A percentile compares a stretch with the other conserved stretches of the same genome.
These are phyloP conservation scores for Boloria euphrosyne DNA, from an alignment of 2,888 invertebrate species.

Conservation along the genomic window DNA sequence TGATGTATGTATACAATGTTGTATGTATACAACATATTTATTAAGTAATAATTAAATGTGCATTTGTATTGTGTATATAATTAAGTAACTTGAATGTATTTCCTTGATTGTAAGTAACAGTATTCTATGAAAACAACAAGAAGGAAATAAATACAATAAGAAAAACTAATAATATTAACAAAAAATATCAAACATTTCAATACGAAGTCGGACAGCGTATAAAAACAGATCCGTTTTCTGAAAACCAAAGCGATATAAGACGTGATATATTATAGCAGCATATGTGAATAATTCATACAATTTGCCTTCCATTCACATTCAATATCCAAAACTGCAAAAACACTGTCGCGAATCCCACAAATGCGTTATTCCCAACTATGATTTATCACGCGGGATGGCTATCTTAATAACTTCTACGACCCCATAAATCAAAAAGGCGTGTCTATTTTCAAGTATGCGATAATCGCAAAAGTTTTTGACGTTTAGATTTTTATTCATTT, in stretches of 20 bases:
- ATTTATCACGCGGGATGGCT: slow-evolving; percentile 57
- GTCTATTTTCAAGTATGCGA: slow-evolving; percentile 33
- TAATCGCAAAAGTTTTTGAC: slow-evolving; percentile 31
- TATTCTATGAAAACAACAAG: too few species aligned
- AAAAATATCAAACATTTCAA: neutral
- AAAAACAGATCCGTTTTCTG: neutral
- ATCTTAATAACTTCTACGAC: slow-evolving; percentile 59
- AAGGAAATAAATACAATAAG: too few species aligned
- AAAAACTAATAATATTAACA: neutral
- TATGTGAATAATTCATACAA: slow-evolving; percentile 34
- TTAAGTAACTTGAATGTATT: too few species aligned
- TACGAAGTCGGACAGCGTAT: neutral
- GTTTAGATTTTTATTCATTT: slow-evolving; percentile 20
- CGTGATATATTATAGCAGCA: slow-evolving; percentile 7
- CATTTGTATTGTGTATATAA: too few species aligned
- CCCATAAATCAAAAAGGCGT: slow-evolving; percentile 47
- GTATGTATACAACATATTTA: too few species aligned
- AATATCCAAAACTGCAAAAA: slow-evolving; percentile 46
- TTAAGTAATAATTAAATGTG: too few species aligned
- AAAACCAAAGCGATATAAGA: slow-evolving; percentile 1
- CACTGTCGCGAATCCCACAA: slow-evolving; percentile 47
- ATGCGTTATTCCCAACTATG: slow-evolving; percentile 56
- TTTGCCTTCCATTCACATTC: slow-evolving; percentile 22
- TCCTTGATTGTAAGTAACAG: too few species aligned
- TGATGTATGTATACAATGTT: too few species aligned